phyloP scores from a whole-genome alignment of 2,113 vertebrate species.

The Probosciger aterrimus region DNA sequence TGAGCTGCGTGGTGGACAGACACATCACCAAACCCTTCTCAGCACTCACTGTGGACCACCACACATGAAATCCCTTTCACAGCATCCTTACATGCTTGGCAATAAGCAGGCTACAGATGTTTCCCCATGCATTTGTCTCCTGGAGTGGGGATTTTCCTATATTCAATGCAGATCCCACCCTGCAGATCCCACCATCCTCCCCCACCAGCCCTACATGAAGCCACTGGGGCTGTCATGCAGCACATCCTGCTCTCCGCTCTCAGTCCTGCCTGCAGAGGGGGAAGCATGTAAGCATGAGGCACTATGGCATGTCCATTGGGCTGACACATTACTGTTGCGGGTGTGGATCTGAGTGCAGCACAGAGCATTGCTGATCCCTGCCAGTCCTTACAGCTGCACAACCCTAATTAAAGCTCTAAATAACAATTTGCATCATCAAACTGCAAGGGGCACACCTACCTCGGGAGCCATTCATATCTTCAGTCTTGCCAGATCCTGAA shows the following conservation, averaged over 20 bases:
- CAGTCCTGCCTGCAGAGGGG: background rate
- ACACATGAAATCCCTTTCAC: rapidly evolving
- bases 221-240: background rate
- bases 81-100: background rate
- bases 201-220: background rate
- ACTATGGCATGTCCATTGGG: rapidly evolving
- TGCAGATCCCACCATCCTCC: background rate
- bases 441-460: background rate
- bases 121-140: background rate
- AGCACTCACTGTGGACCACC: background rate
- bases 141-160: background rate
- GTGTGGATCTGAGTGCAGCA: background rate
- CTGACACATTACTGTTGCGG: background rate
- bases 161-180: rapidly evolving
- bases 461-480: background rate
- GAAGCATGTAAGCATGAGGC: background rate
- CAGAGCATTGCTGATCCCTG: background rate
- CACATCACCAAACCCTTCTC: background rate
- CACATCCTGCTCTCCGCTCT: background rate
- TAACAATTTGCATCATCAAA: background rate
- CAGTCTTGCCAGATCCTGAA: background rate
- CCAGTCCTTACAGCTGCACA: background rate
- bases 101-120: background rate
- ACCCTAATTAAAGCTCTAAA: background rate
- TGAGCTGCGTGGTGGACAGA: background rate